A percentile compares a stretch with the other conserved stretches of the same genome.
phyloP scores from a whole-genome alignment of 2,113 vertebrate genomes.

The Galemys pyrenaicus region DNA sequence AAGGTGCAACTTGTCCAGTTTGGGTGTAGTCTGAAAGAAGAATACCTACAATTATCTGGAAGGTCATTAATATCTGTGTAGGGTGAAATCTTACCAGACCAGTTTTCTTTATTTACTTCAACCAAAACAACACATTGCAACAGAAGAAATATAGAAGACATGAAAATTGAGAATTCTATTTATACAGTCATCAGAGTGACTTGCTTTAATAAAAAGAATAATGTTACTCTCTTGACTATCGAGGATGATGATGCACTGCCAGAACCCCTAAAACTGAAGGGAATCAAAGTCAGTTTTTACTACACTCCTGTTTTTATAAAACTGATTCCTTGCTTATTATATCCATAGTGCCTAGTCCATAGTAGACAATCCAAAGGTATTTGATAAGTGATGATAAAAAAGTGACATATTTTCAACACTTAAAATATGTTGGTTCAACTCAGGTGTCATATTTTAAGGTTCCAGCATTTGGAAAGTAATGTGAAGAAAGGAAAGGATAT shows the following conservation, averaged over 20 bases:
- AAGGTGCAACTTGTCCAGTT: not conserved
- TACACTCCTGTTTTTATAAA: not conserved
- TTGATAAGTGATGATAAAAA: not conserved
- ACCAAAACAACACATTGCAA: not conserved
- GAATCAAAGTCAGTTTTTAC: not conserved
- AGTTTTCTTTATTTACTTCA: not conserved
- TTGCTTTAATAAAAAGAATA: constrained; percentile 31
- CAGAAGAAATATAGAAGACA: not conserved
- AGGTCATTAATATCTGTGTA: not conserved
- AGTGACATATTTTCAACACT: not conserved
- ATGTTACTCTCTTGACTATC: not conserved
- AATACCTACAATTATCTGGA: not conserved
- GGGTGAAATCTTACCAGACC: not conserved
- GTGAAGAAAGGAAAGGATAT: not conserved
- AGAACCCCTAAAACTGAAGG: not conserved
- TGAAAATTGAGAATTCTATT: not conserved
- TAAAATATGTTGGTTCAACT: not conserved
- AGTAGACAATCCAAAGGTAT: not conserved
- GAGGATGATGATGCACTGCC: not conserved
- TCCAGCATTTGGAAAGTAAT: not conserved
- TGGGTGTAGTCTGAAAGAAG: not conserved
- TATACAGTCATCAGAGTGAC: not conserved
- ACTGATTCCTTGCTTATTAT: not conserved
- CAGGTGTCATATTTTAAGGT: not conserved
- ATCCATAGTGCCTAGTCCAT: not conserved